Base-by-base conservation (phyloP, 1,140 invertebrate genomes). In the Lamellibrachia luymesi region DNA sequence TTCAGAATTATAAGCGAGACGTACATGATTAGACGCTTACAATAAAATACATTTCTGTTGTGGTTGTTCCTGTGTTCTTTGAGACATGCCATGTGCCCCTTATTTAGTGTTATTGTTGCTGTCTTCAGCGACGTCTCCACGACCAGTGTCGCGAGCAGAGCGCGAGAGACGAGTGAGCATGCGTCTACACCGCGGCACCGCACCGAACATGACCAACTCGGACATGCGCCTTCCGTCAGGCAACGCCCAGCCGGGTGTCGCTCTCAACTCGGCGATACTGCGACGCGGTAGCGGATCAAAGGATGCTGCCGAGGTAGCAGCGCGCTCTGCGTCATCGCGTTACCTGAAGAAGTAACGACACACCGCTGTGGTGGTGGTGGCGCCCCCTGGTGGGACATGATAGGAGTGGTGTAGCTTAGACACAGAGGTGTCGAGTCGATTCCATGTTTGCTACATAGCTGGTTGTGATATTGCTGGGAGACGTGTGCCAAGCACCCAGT, bases 221-320 rank as follows among this genome's bases (percentile, higher is more conserved):
- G 95, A 95, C 91, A 94, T 90, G 50, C 51, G 89, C 38, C 56
- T 90, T 6, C 51, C 50, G 80, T 51, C 80, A 25, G 92, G 94
- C 64, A 94, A 94, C 91, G 93, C 95, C 93, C 94, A 95, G 25
- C 94, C 95, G 80, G 92, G 90, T 25, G 90, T 92, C 51, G 22
- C 50, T n/a, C 93, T 95, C 49, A 95, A 95, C 92, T 94, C 94
- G 51, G 64, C 64, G 2, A 95, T 93, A n/a, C 93, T 95, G 90
- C 94, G 96, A n/a, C 93, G 95, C 92, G 95, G 95, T 91, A 95
- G 95, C 94, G 96, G 95, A 51, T 96, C 96, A 17, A 95, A 95
- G 93, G 96, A 96, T 91, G 95, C 94, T 6, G 95, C 95, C 90
- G 94, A 94, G 4, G 94, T 94, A 49, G 51, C 51, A 64, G 94